Evolutionary conservation across 2,797 vertebrate genomes (phyloP), one percentile per base, ranked within the genome.

Genomic region (Danio albolineatus): DNA sequence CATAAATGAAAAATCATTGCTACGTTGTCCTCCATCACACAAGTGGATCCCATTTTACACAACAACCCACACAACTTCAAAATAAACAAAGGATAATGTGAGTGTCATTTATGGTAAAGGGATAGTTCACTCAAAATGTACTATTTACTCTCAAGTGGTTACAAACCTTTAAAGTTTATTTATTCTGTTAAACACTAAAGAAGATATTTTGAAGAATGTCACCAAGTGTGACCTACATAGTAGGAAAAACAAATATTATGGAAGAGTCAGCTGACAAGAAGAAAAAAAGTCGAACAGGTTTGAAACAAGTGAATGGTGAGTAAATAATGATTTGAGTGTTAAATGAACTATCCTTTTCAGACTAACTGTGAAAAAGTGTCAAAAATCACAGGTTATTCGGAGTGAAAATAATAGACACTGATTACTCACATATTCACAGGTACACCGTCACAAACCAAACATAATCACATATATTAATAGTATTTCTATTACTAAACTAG

Each of bases 361-460:
- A 19, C n/a, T 41, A 38, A 19, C n/a, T 41, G 10, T 19, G n/a
- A 17, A 56, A 73, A 73, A 0, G 39, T 46, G 6, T 48, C 16
- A 46, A 4, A 17, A 46, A 67, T 77, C 10, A 77, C 51, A 56
- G 14, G 17, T 28, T 16, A 57, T 53, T 8, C 38, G 16, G 12
- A 77, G 38, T 9, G n/a, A 38, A 49, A 49, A 39, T 49, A 49
- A 16, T 14, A 13, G 28, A 67, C 62, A 76, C 60, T 44, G 38
- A 16, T 56, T 6, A 7, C n/a, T 36, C 13, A 14, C 16, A 51
- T 28, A 39, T 21, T 56, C 48, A 49, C 8, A 13, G 7, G 17
- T 36, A 49, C n/a, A 10, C 53, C 72, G 65, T 28, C 14, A n/a
- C 49, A 36, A 12, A 41, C 10, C 70, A 61, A 48, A 10, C 21